Conservation (phyloP, 1,140 invertebrate genomes). For the Diplogasteroides magnus region DNA sequence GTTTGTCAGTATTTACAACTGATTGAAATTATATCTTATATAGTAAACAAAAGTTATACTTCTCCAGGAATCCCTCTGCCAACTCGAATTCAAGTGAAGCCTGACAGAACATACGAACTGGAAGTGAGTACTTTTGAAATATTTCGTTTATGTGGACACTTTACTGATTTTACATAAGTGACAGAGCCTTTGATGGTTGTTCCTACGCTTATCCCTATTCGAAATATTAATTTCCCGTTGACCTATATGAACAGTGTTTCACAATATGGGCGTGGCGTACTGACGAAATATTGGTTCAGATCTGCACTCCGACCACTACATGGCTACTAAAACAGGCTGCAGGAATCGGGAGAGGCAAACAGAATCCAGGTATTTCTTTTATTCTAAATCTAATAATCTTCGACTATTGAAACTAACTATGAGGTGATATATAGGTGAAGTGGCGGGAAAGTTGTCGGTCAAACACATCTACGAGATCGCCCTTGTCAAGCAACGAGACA, state of each 20-base stretch:
- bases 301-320: conserved; percentile 75
- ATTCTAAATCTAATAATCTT: neutral
- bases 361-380: conserved; percentile 64
- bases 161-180: too few relatives aligned
- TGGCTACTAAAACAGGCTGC: conserved; percentile 91
- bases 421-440: conserved; percentile 62
- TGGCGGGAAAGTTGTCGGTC: conserved; percentile 80
- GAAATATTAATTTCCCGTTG: too few relatives aligned
- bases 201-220: too few relatives aligned
- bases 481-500: conserved; percentile 81
- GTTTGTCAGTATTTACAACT: too few relatives aligned
- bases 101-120: conserved; percentile 80
- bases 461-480: conserved; percentile 99
- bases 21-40: neutral
- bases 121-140: too few relatives aligned
- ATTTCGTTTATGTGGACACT: too few relatives aligned
- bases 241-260: too few relatives aligned
- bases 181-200: too few relatives aligned
- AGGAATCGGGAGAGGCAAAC: conserved; percentile 75
- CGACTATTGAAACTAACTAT: neutral
- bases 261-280: too few relatives aligned
- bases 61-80: conserved; percentile 44
- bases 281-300: too few relatives aligned
- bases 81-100: conserved; percentile 53
- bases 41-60: too few relatives aligned